Base-by-base conservation (phyloP, 2,797 vertebrate genomes). In the Malurus splendens region DNA sequence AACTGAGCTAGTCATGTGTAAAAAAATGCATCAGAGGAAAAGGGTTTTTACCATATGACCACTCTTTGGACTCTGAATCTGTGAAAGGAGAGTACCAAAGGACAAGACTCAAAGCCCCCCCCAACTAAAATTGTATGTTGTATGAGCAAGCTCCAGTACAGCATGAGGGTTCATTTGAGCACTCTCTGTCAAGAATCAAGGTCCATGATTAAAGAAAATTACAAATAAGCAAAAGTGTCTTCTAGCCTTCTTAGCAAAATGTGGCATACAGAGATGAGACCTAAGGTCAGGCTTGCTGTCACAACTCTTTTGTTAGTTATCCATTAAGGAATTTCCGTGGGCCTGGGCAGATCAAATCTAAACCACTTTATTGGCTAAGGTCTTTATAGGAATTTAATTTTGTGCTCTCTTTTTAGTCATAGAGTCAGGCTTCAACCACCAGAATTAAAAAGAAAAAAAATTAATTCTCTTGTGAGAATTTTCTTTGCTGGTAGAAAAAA, bases 191-290 rank as follows among this genome's bases (percentile, higher is more conserved):
- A 84, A 70, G 44, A 44, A 75, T 89, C 57, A 62, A 82, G 41
- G 51, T 18, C 68, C 25, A 11, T 22, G 32, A 67, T 61, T 82
- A 74, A 90, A 89, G 50, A 80, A 89, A 94, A 77, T 51, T 10
- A 55, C 55, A 88, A 61, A 77, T 59, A 90, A 92, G 36, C 41
- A 79, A 33, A 90, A 76, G n/a, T 60, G 28, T 72, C 89, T 93
- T 59, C 51, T 38, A 72, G 42, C 28, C 65, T 80, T 55, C 81
- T 95, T 89, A 89, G 61, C 30, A 81, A 77, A 80, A 52, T 7
- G 1, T 77, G 57, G 38, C 52, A 68, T n/a, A 27, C 33, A 70
- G 52, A 89, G 44, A 68, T 0, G 3, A 83, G 55, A 90, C 62
- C 52, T 47, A 54, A 77, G 82, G 56, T 90, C 73, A 68, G 14